phyloP scores from a whole-genome alignment of 2,888 invertebrate species.

The Latheticus oryzae region DNA sequence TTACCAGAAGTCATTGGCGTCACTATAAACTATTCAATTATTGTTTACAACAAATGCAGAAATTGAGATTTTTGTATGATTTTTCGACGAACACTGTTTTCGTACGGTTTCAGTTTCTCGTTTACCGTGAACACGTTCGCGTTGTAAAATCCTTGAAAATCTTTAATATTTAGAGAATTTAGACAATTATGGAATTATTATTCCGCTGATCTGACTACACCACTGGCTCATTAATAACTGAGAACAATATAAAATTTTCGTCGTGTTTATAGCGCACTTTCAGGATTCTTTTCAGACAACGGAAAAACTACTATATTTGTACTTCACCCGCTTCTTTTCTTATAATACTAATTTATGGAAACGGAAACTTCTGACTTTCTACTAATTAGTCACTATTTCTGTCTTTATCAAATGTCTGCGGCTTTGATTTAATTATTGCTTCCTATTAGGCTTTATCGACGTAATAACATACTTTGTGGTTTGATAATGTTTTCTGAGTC shows the following conservation, averaged over 20 bases:
- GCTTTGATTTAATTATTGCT: constrained; percentile 23
- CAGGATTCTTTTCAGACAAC: not conserved
- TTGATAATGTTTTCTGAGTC: constrained; percentile 9
- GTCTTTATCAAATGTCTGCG: constrained; percentile 10
- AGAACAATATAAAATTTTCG: constrained; percentile 16
- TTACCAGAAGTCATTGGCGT: constrained; percentile 49
- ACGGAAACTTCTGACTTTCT: constrained; percentile 28
- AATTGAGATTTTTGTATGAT: constrained; percentile 12
- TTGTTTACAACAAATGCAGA: constrained; percentile 20
- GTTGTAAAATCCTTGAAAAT: constrained; percentile 31
- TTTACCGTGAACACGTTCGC: constrained; percentile 30
- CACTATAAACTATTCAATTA: constrained; percentile 38
- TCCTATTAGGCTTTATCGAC: constrained; percentile 18
- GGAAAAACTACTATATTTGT: constrained; percentile 18
- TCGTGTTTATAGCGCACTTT: constrained; percentile 9
- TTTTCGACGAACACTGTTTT: constrained; percentile 22
- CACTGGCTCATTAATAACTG: constrained; percentile 31
- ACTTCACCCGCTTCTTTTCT: constrained; percentile 9
- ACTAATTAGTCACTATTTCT: constrained; percentile 25
- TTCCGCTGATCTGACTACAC: constrained; percentile 27
- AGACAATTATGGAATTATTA: constrained; percentile 22
- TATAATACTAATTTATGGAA: constrained; percentile 7
- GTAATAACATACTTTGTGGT: constrained; percentile 16
- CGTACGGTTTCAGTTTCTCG: constrained; percentile 22
- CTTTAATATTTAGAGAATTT: constrained; percentile 17